Evolutionary conservation across 2,113 vertebrate species (phyloP).

Genomic region (Trinectes maculatus): DNA sequence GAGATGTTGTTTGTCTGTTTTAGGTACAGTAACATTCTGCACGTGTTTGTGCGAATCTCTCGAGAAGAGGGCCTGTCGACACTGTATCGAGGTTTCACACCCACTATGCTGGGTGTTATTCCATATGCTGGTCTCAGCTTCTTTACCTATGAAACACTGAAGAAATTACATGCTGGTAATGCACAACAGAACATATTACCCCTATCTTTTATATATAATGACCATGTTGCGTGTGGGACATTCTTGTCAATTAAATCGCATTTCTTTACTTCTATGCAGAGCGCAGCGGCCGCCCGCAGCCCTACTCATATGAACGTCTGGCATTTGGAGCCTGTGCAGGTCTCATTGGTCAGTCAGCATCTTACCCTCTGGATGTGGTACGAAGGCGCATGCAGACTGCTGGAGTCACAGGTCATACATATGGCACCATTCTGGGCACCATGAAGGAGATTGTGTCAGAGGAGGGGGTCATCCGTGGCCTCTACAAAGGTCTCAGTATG

Average conservation of each 20-base stretch:
- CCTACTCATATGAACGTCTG: conserved; percentile 89
- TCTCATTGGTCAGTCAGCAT: conserved; percentile 92
- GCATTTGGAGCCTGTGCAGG: conserved; percentile 94
- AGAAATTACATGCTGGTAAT: conserved; percentile 92
- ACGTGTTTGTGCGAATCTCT: conserved; percentile 94
- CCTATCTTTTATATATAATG: too few species aligned
- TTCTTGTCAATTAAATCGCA: background rate
- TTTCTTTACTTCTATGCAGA: conserved; percentile 76
- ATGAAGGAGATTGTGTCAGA: conserved; percentile 88
- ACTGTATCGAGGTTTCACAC: conserved; percentile 90
- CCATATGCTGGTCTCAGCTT: conserved; percentile 97
- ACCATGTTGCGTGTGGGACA: conserved; percentile 1
- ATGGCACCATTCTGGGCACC: conserved; percentile 87
- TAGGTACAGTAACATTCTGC: conserved; percentile 97
- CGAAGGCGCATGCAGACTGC: conserved; percentile 97
- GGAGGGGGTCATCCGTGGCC: conserved; percentile 88
- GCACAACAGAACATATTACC: too few species aligned
- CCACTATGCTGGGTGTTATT: conserved; percentile 93
- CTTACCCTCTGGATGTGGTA: conserved; percentile 97
- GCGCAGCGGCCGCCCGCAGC: conserved; percentile 85
- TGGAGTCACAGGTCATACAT: conserved; percentile 89
- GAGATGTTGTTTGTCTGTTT: background rate
- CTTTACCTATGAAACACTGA: conserved; percentile 95
- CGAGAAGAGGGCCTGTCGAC: conserved; percentile 93
- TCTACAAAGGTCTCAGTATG: conserved; percentile 99